Evolutionary conservation across 2,113 vertebrate genomes (phyloP).

Genomic region (Gallinago jamesoni): DNA sequence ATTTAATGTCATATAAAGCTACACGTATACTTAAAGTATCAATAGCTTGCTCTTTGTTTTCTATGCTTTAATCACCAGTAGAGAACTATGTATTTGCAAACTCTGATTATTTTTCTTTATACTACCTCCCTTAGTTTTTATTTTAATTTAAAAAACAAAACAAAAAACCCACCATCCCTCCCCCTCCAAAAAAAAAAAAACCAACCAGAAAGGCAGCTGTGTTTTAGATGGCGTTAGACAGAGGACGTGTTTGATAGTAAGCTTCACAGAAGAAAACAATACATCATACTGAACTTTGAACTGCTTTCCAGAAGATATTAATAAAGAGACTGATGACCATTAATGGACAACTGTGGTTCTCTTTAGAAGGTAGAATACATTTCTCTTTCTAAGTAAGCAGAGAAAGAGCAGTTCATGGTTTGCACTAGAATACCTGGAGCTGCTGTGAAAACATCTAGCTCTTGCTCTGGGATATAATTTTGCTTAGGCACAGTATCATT

Average conservation of each 20-base stretch:
- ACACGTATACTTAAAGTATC: not conserved
- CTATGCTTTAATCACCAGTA: not conserved
- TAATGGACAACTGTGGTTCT: not conserved
- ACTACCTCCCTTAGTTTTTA: not conserved
- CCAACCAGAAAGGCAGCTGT: not conserved
- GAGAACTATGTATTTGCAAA: not conserved
- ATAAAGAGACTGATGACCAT: not conserved
- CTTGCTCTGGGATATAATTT: not conserved
- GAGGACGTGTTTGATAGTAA: not conserved
- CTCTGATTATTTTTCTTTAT: accelerated
- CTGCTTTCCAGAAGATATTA: not conserved
- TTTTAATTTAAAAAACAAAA: not conserved
- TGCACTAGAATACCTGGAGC: not conserved
- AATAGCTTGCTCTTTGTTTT: not conserved
- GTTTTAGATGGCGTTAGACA: not conserved
- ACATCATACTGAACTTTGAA: not conserved
- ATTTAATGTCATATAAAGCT: not conserved
- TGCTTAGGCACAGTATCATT: not conserved
- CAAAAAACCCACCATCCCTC: too few relatives aligned
- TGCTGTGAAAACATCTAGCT: not conserved
- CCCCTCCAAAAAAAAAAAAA: not conserved
- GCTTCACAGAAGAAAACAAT: not conserved
- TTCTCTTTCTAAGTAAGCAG: not conserved
- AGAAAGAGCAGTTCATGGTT: not conserved
- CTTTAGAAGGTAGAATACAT: not conserved